phyloP scores from a whole-genome alignment of 1,140 invertebrate species.

The Sitobion miscanthi region DNA sequence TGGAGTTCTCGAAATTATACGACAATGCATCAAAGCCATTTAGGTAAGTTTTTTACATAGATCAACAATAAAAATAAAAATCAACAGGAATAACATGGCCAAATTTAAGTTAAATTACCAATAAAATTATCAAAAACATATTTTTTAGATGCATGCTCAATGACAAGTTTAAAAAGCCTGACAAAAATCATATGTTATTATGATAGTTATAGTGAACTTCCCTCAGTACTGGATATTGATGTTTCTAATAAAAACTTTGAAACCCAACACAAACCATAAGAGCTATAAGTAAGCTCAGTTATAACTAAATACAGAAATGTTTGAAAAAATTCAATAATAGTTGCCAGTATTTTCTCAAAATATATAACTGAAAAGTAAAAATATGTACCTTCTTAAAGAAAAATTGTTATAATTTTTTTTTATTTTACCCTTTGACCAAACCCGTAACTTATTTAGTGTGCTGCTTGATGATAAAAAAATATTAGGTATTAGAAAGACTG shows the following conservation, averaged over 20 bases:
- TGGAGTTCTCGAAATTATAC: constrained; percentile 47
- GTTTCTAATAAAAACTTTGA: background rate
- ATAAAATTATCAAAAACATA: background rate
- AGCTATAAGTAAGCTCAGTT: background rate
- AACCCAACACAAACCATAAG: background rate
- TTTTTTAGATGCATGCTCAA: background rate
- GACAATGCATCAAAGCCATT: constrained; percentile 11
- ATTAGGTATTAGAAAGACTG: background rate
- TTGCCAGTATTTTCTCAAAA: no score
- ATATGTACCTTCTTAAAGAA: background rate
- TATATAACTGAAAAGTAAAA: no score
- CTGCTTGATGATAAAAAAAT: background rate
- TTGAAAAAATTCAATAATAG: no score
- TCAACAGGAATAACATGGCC: background rate
- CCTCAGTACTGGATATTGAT: background rate
- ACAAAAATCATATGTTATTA: no score
- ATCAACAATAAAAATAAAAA: background rate
- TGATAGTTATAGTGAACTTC: background rate
- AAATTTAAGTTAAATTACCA: background rate
- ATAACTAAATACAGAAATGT: background rate
- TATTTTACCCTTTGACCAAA: background rate
- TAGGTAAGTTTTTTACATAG: background rate
- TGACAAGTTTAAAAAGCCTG: no score
- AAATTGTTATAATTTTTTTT: background rate
- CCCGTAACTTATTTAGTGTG: background rate